Evolutionary conservation across 2,888 invertebrate genomes (phyloP), one percentile per base, ranked within the genome.

Genomic region (Euphydryas editha): DNA sequence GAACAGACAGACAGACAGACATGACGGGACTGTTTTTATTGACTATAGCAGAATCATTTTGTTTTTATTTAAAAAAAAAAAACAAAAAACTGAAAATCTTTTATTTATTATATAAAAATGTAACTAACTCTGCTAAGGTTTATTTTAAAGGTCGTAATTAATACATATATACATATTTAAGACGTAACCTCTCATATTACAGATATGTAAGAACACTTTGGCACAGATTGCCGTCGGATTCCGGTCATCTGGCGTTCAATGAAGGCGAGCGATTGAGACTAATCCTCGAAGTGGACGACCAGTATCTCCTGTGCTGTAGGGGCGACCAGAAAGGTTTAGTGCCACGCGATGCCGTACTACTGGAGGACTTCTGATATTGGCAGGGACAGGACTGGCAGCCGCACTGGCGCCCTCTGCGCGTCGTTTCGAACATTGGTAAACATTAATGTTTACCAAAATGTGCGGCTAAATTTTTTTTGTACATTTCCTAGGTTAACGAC

Each of bases 291-390:
- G 96, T 96, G 55, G 96, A 96, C 82, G 94, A 94, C 77, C 95
- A 95, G 76, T 95, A 96, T 94, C 84, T 96, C 73, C 86, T 96
- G 65, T 96, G 96, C 83, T 95, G 96, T 77, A 91, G 95, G 74
- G 96, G 96, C 8, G 95, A 95, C 46, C 95, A 95, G 77, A 96
- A 96, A 80, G 96, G 96, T 67, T 91, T 96, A 47, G 96, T 96
- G 49, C 96, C 96, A 2, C 93, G 95, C 67, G 94, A 95, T 68
- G 95, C 95, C 42, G 95, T 96, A 20, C 89, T 95, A 69, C 76
- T 87, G 1, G 93, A 92, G 75, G 90, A 92, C 73, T 90, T 91
- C 88, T 92, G 92, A 92, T 91, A 87, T 83, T 86, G 86, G 90
- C 88, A 85, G 71, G 83, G 83, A 65, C 86, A 90, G 86, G 85